phyloP scores from a whole-genome alignment of 2,113 vertebrate genomes.

The Laticauda laticaudata region DNA sequence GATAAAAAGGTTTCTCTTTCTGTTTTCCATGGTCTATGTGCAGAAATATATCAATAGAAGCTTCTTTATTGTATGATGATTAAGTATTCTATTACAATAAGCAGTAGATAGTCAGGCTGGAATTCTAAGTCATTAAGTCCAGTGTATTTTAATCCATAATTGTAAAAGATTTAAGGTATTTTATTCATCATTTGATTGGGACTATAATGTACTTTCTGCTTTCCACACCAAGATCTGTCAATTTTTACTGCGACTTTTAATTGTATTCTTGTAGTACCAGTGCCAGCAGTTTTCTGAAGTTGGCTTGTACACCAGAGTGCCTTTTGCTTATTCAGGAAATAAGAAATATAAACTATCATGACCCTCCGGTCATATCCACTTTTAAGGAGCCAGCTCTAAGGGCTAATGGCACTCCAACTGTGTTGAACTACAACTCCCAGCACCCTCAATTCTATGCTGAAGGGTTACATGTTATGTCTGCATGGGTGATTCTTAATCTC shows the following conservation, averaged over 20 bases:
- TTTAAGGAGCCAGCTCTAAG: background rate
- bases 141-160: constrained; percentile 80
- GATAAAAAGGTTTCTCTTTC: background rate
- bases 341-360: background rate
- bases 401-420: background rate
- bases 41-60: constrained; percentile 6
- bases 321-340: constrained; percentile 31
- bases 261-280: constrained; percentile 71
- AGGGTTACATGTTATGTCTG: background rate
- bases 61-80: constrained; percentile 51
- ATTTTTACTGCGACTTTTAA: constrained; percentile 79
- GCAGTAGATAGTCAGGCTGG: constrained; percentile 48
- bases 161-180: constrained; percentile 73
- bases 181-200: constrained; percentile 75
- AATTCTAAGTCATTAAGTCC: constrained; percentile 72
- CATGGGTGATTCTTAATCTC: background rate
- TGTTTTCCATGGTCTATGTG: background rate
- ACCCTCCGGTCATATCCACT: constrained; percentile 9
- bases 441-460: background rate
- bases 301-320: constrained; percentile 38
- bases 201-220: constrained; percentile 76
- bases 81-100: constrained; percentile 46
- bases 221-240: constrained; percentile 66
- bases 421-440: background rate
- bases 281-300: constrained; percentile 67